These are phyloP conservation scores for Percina caprodes DNA, from an alignment of 2,113 vertebrate genomes.

Conservation along the genomic window DNA sequence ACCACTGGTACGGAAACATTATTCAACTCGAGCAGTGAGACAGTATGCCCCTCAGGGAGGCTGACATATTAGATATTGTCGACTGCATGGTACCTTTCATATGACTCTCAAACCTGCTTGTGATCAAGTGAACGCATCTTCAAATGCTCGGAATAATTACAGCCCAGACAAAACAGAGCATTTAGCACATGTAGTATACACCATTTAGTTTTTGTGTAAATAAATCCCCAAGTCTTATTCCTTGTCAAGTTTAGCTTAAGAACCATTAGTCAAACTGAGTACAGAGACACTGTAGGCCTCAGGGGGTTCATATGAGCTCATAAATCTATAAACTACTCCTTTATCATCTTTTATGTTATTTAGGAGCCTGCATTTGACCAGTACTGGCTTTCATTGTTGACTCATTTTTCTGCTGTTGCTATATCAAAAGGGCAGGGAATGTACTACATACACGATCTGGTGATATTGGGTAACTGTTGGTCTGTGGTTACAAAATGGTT, in stretches of 20 bases:
- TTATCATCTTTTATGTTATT: slow-evolving; percentile 71
- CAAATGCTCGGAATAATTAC: slow-evolving; percentile 63
- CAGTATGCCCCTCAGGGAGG: slow-evolving; percentile 55
- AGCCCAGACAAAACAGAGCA: slow-evolving; percentile 5
- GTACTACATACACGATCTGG: slow-evolving; percentile 5
- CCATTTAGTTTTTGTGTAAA: slow-evolving; percentile 61
- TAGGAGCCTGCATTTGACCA: slow-evolving; percentile 45
- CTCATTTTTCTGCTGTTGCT: slow-evolving; percentile 17
- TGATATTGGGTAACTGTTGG: slow-evolving; percentile 26
- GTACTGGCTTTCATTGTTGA: slow-evolving; percentile 37
- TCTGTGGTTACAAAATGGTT: slow-evolving; percentile 32
- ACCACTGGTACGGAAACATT: slow-evolving; percentile 63
- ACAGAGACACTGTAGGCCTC: slow-evolving; percentile 48
- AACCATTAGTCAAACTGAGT: slow-evolving; percentile 68
- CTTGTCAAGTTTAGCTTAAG: slow-evolving; percentile 50
- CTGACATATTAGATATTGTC: slow-evolving; percentile 68
- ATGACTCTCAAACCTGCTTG: slow-evolving; percentile 46
- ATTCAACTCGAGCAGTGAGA: slow-evolving; percentile 63
- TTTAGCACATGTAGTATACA: slow-evolving; percentile 52
- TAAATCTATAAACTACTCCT: slow-evolving; percentile 67
- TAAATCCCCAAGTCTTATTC: slow-evolving; percentile 61
- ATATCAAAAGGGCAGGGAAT: slow-evolving; percentile 14
- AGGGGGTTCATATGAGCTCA: slow-evolving; percentile 64
- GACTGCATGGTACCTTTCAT: slow-evolving; percentile 59
- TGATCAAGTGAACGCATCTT: slow-evolving; percentile 63